Conservation (phyloP, 2,113 vertebrate genomes). For the Maccullochella peelii region DNA sequence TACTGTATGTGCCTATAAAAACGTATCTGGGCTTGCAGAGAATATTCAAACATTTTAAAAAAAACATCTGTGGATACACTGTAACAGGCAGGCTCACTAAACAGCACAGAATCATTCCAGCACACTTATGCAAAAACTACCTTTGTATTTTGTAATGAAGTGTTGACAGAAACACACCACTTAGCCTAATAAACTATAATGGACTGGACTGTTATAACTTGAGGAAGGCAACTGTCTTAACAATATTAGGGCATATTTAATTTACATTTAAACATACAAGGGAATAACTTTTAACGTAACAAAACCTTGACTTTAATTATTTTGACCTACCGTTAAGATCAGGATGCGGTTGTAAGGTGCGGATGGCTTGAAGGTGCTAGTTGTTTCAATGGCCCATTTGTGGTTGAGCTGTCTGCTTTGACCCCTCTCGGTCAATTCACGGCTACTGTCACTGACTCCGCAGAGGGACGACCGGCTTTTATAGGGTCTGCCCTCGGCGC, state of each 20-base stretch:
- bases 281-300: not conserved
- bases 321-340: slow-evolving; percentile 58
- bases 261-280: not conserved
- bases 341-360: slow-evolving; percentile 47
- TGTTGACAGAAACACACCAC: not conserved
- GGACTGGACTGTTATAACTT: not conserved
- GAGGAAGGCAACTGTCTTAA: not conserved
- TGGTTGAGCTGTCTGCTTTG: slow-evolving; percentile 5
- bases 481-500: slow-evolving; percentile 18
- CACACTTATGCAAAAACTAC: not conserved
- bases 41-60: too few species aligned
- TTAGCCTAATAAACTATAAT: too few species aligned
- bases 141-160: not conserved
- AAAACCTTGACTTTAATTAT: not conserved
- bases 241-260: not conserved
- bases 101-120: not conserved
- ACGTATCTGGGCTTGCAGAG: not conserved
- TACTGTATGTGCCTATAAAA: not conserved
- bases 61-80: not conserved
- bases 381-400: slow-evolving; percentile 81
- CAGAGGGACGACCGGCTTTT: not conserved
- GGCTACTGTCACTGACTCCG: not conserved
- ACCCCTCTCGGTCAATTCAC: slow-evolving; percentile 14
- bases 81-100: not conserved
- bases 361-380: slow-evolving; percentile 67